Percentiles rank a stretch among this genome's conserved stretches.
Evolutionary conservation across 2,888 invertebrate species (phyloP).

Genomic region (Anthrax anthrax): DNA sequence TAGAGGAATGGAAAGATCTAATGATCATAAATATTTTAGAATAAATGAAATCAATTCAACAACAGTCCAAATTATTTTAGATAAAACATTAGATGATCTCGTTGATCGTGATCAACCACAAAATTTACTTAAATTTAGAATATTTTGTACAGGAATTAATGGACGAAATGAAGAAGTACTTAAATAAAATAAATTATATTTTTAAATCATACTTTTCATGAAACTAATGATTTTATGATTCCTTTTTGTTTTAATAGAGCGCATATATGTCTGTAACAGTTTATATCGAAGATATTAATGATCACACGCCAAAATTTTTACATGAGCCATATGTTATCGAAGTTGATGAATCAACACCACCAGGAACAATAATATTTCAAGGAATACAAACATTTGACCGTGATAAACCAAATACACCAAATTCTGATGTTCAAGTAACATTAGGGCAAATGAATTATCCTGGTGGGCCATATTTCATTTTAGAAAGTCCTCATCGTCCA

Average conservation of each 20-base stretch:
- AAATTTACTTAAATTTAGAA: slow-evolving; percentile 68
- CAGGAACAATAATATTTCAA: slow-evolving; percentile 64
- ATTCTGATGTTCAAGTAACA: slow-evolving; percentile 72
- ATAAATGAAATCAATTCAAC: slow-evolving; percentile 57
- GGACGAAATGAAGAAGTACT: slow-evolving; percentile 29
- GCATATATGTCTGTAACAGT: slow-evolving; percentile 74
- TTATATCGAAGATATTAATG: slow-evolving; percentile 78
- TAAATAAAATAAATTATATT: too few species aligned
- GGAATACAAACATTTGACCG: slow-evolving; percentile 67
- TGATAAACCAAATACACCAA: slow-evolving; percentile 78
- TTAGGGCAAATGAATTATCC: slow-evolving; percentile 44
- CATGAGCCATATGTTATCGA: slow-evolving; percentile 64
- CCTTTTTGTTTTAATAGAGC: slow-evolving; percentile 40
- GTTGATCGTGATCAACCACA: slow-evolving; percentile 69
- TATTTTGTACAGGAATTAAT: slow-evolving; percentile 43
- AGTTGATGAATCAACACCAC: slow-evolving; percentile 66
- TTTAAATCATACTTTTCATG: too few species aligned
- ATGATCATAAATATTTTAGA: slow-evolving; percentile 31
- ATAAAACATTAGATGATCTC: slow-evolving; percentile 61
- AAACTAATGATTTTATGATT: too few species aligned
- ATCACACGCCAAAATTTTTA: slow-evolving; percentile 63
- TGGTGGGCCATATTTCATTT: slow-evolving; percentile 42
- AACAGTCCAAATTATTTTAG: slow-evolving; percentile 58
- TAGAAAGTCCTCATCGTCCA: slow-evolving; percentile 69
- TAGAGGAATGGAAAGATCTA: slow-evolving; percentile 25